Evolutionary conservation across 2,888 invertebrate species (phyloP).

Genomic region (Chymomyza procnemis): DNA sequence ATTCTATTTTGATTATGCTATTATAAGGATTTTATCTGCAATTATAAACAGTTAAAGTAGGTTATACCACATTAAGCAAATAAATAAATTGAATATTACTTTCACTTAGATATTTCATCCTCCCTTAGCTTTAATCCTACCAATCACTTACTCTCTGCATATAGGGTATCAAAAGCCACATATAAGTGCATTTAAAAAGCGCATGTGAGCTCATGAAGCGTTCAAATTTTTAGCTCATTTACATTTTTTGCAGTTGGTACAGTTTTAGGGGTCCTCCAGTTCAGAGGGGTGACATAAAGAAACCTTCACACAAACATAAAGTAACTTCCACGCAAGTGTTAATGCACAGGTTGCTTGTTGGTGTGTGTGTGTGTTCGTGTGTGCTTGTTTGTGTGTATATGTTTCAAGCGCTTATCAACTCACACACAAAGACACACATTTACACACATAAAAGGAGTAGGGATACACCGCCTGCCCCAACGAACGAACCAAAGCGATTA

Average conservation of each 20-base stretch:
- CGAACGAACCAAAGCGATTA: conserved; percentile 29
- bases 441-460: conserved; percentile 1
- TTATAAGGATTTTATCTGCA: too few relatives aligned
- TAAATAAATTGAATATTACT: too few relatives aligned
- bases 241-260: not conserved
- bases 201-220: conserved; percentile 19
- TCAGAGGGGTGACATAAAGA: not conserved
- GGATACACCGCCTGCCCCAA: conserved; percentile 12
- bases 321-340: not conserved
- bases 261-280: not conserved
- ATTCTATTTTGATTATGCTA: too few relatives aligned
- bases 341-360: not conserved
- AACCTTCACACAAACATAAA: too few relatives aligned
- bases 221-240: conserved; percentile 19
- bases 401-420: conserved; percentile 43
- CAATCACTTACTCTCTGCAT: too few relatives aligned
- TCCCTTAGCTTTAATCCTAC: too few relatives aligned
- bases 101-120: too few relatives aligned
- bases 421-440: conserved; percentile 9
- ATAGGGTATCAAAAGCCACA: conserved; percentile 10
- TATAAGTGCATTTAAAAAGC: conserved; percentile 41
- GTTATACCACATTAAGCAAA: too few relatives aligned
- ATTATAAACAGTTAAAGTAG: too few relatives aligned
- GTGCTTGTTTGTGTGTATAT: conserved; percentile 14
- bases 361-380: conserved; percentile 12